Evolutionary conservation across 2,113 vertebrate genomes (phyloP), one percentile per base, ranked within the genome.

Genomic region (Peromyscus californicus): DNA sequence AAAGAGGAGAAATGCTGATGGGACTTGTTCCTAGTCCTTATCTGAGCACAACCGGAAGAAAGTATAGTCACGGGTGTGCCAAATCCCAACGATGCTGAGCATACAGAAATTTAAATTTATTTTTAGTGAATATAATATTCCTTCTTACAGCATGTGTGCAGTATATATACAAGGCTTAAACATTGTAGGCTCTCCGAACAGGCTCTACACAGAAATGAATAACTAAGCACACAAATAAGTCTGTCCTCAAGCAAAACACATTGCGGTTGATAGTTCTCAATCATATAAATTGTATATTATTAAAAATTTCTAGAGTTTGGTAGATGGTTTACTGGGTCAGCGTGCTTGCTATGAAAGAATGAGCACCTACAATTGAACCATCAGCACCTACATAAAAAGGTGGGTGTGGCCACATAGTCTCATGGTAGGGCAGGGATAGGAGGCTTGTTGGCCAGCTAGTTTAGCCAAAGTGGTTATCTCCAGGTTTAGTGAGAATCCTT

Each of bases 51-150:
- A 36, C 7, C 1, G 0, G 8, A 29, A 57, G 17, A 65, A 76
- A 74, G 21, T 33, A 78, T 3, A 45, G 0, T 45, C 4, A 29
- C 1, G 4, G 57, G 7, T 31, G 7, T 0, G 26, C 12, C 6
- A 33, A 89, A 74, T 65, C 4, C 22, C 5, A 33, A 2, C 11
- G 6, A 39, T 39, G 3, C 16, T 57, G 12, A 6, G 51, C 22
- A 91, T 61, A 4, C 67, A 54, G 67, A 95, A 54, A 65, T 19
- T 5, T 7, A 17, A 39, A 39, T 54, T 39, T 21, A 31, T 17
- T 82, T 54, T 67, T 61, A 7, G 48, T 24, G 26, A 90, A 15
- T 48, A 79, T 63, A 1, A 1, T 31, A n/a, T 61, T 21, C 13
- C 7, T 91, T 26, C 3, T 17, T 9, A 51, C 7, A 12, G 45